Evolutionary conservation across 2,113 vertebrate genomes (phyloP).

Genomic region (Microtus richardsoni): DNA sequence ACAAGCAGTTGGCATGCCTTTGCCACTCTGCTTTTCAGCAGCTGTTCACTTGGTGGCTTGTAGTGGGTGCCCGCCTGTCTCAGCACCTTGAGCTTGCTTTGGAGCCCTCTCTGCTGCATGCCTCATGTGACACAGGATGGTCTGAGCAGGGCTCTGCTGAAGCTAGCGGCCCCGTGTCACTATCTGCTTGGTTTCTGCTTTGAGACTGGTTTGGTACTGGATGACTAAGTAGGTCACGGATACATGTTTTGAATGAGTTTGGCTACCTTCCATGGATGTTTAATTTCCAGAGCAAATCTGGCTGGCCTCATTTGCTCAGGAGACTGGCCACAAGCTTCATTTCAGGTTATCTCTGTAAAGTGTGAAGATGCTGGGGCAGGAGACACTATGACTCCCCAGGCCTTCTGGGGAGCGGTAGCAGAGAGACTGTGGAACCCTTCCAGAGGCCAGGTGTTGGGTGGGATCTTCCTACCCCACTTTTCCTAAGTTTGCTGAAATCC

Average conservation of each 20-base stretch:
- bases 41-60: background rate
- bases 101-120: background rate
- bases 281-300: slow-evolving; percentile 69
- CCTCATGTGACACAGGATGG: background rate
- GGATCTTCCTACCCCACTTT: background rate
- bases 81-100: background rate
- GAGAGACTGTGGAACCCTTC: background rate
- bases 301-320: slow-evolving; percentile 41
- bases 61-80: background rate
- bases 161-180: background rate
- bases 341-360: slow-evolving; percentile 40
- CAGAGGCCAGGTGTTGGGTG: background rate
- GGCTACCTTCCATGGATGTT: slow-evolving; percentile 16
- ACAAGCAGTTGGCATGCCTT: background rate
- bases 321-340: background rate
- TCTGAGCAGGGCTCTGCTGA: background rate
- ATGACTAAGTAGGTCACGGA: slow-evolving; percentile 65
- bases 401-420: background rate
- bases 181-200: background rate
- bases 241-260: slow-evolving; percentile 64
- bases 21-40: background rate
- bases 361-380: background rate
- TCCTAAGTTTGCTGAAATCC: slow-evolving; percentile 41
- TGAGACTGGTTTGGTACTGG: background rate
- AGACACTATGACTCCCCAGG: background rate